phyloP scores from a whole-genome alignment of 1,140 invertebrate genomes.

The Portunus trituberculatus region DNA sequence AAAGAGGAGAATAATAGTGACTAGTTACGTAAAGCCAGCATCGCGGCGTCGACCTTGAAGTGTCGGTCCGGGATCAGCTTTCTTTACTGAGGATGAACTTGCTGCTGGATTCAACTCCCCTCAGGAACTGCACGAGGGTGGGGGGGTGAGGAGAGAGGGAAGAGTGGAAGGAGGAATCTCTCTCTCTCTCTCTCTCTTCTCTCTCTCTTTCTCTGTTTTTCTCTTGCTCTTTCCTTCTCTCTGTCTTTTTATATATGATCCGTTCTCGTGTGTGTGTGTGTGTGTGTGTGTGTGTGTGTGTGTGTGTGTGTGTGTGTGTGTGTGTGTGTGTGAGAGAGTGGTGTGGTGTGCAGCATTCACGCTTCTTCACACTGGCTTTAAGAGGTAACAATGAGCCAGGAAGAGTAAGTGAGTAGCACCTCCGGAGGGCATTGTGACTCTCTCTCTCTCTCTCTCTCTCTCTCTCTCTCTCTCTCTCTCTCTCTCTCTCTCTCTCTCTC shows the following conservation, averaged over 20 bases:
- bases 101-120: background rate
- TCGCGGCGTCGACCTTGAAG: background rate
- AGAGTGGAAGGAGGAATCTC: too few species aligned
- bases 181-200: too few species aligned
- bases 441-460: slow-evolving; percentile 33
- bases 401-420: background rate
- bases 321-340: background rate
- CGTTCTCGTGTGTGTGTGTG: slow-evolving; percentile 35
- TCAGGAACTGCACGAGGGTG: too few species aligned
- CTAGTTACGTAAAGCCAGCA: background rate
- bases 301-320: slow-evolving; percentile 52
- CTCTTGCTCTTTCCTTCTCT: too few species aligned
- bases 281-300: slow-evolving; percentile 55
- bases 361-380: background rate
- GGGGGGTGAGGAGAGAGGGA: too few species aligned
- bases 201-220: background rate
- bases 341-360: background rate
- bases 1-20: background rate
- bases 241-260: background rate
- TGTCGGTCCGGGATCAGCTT: background rate
- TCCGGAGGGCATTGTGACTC: background rate
- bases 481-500: slow-evolving; percentile 17
- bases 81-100: background rate
- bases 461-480: background rate
- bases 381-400: background rate